Conservation (phyloP, 2,113 vertebrate genomes). For the Orcinus orca region DNA sequence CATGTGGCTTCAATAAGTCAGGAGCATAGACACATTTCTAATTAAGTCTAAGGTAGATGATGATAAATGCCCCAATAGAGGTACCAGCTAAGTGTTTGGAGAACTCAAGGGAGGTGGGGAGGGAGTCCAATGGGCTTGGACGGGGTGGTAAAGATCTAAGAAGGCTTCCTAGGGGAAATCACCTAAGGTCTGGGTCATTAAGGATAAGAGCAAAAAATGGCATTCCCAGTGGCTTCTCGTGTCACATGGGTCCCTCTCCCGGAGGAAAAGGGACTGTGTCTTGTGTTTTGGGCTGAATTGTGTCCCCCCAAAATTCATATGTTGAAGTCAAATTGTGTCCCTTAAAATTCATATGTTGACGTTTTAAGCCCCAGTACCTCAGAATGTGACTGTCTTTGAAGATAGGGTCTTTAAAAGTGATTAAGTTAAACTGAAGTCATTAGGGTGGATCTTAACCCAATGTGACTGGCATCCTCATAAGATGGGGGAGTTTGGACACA, state of each 20-base stretch:
- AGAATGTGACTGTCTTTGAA: background rate
- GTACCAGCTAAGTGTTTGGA: background rate
- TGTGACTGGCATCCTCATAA: background rate
- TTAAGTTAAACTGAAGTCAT: background rate
- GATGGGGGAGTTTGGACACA: background rate
- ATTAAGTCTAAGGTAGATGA: background rate
- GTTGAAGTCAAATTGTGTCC: background rate
- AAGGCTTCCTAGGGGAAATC: background rate
- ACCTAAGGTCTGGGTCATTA: background rate
- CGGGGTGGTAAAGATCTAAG: background rate
- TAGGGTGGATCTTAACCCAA: background rate
- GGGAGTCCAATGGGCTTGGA: background rate
- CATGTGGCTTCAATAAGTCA: rapidly evolving
- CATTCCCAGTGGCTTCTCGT: background rate
- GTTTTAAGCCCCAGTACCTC: background rate
- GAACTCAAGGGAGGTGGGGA: background rate
- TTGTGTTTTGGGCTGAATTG: background rate
- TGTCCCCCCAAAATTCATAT: background rate
- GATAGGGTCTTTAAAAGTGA: background rate
- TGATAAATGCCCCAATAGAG: background rate
- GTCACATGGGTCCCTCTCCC: background rate
- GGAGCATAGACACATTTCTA: background rate
- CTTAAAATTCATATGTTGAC: background rate
- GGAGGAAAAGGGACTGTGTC: background rate
- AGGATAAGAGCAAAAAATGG: background rate